Evolutionary conservation across 2,888 invertebrate genomes (phyloP).

Genomic region (Drosophila glabriapex): DNA sequence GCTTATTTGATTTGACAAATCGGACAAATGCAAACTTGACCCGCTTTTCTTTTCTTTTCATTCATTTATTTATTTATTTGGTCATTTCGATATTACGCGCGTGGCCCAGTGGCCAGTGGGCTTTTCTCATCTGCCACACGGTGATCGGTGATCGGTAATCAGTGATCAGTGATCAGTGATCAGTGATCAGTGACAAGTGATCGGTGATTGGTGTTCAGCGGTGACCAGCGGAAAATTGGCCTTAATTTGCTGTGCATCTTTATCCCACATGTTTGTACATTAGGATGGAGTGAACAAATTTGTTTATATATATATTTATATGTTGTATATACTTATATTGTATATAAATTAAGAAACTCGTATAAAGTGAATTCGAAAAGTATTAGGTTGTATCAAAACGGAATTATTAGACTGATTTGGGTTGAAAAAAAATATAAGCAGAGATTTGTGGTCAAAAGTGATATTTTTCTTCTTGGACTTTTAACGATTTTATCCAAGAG

Average conservation of each 20-base stretch:
- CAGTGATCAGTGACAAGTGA: background rate
- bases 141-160: background rate
- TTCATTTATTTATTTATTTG: conserved; percentile 13
- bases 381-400: background rate
- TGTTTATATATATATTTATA: background rate
- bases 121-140: conserved; percentile 1
- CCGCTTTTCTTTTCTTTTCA: conserved; percentile 41
- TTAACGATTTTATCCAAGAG: background rate
- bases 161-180: background rate
- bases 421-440: background rate
- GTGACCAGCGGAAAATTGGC: conserved; percentile 17
- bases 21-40: conserved; percentile 68
- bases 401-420: background rate
- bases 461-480: background rate
- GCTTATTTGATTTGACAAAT: conserved; percentile 43
- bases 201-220: background rate
- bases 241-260: conserved; percentile 24
- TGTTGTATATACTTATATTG: too few relatives aligned
- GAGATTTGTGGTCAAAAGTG: background rate
- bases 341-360: background rate
- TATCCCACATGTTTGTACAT: background rate
- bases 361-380: background rate
- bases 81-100: conserved; percentile 1
- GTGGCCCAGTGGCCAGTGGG: background rate
- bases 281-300: background rate